Evolutionary conservation across 2,888 invertebrate species (phyloP), one percentile per base, ranked within the genome.

Genomic region (Isotomurus palustris): DNA sequence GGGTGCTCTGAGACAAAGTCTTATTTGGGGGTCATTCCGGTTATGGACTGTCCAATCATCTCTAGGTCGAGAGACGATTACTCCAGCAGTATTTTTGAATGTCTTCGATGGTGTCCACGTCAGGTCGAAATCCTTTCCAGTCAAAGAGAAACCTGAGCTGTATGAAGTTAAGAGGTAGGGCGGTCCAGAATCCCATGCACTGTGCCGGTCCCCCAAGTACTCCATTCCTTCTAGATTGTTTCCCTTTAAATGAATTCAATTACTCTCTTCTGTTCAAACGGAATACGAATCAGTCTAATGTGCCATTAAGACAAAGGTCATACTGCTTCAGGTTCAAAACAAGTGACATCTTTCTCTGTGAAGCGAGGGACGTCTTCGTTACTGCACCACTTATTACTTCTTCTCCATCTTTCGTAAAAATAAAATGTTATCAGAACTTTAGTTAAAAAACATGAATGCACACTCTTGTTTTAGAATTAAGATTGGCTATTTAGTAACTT

Each of bases 11-110:
- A 64, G 53, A 44, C 64, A 64, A 4, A 64, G 53, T 6, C 44
- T 59, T 8, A 56, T 24, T 10, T 50, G 24, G 10, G 32, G 28
- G 8, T 55, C 50, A 41, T 44, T 19, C 40, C 44, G 50, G 32
- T 64, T 45, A 10, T 35, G 36, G 2, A 64, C 57, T 0, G 59
- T 41, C 61, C 61, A 64, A 43, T 64, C 64, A 22, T 64, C 64
- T 3, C 56, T 49, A 4, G 62, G 62, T 44, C 58, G 50, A 22
- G 50, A 62, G n/a, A 62, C 53, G 3, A 64, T 6, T 5, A 64
- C 41, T 8, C 61, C 64, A 2, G 61, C 49, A 10, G 54, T 49
- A 10, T 47, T 51, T 5, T 51, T 50, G n/a, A 12, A 53, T 22
- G 51, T 28, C 5, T 44, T 24, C 12, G 49, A 14, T 2, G 62